Evolutionary conservation across 92 coral and sea anemone species (phyloP).

Genomic region (Virgularia gustaviana): DNA sequence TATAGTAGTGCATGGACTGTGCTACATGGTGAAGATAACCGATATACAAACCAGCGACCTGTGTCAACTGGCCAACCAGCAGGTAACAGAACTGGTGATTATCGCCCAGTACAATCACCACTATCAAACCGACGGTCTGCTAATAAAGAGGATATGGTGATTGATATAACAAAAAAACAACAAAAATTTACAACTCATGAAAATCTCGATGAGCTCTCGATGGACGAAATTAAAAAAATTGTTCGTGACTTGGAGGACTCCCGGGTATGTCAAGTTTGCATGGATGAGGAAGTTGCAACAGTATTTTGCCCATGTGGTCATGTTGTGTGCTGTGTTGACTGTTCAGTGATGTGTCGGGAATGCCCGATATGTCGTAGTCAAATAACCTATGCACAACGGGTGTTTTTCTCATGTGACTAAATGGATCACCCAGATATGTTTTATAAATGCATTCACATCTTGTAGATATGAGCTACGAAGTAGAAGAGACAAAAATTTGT

Average conservation of each 20-base stretch:
- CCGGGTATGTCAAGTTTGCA: conserved; percentile 91
- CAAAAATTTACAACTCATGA: conserved; percentile 56
- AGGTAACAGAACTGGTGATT: conserved; percentile 60
- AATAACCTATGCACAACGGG: conserved; percentile 93
- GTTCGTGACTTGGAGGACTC: conserved; percentile 94
- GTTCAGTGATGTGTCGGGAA: conserved; percentile 94
- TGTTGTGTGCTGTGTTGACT: conserved; percentile 97
- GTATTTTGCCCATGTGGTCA: conserved; percentile 99
- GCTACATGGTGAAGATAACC: conserved; percentile 66
- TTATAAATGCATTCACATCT: neutral
- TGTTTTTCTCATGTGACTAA: conserved; percentile 90
- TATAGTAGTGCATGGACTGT: conserved; percentile 95
- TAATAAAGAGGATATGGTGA: conserved; percentile 53
- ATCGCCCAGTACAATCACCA: conserved; percentile 98
- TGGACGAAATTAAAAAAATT: conserved; percentile 72
- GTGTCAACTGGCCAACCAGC: conserved; percentile 50
- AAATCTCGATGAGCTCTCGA: conserved; percentile 60
- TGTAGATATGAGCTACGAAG: neutral
- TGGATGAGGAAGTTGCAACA: conserved; percentile 96
- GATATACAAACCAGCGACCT: conserved; percentile 55
- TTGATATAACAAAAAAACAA: conserved; percentile 51
- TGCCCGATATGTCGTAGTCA: conserved; percentile 96
- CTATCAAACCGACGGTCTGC: conserved; percentile 74
- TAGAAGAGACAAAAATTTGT: neutral
- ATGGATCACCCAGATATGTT: neutral